Percentiles rank a stretch among this genome's conserved stretches.
These are phyloP conservation scores for Berghia stephanieae DNA, from an alignment of 1,140 invertebrate species.

Conservation along the genomic window DNA sequence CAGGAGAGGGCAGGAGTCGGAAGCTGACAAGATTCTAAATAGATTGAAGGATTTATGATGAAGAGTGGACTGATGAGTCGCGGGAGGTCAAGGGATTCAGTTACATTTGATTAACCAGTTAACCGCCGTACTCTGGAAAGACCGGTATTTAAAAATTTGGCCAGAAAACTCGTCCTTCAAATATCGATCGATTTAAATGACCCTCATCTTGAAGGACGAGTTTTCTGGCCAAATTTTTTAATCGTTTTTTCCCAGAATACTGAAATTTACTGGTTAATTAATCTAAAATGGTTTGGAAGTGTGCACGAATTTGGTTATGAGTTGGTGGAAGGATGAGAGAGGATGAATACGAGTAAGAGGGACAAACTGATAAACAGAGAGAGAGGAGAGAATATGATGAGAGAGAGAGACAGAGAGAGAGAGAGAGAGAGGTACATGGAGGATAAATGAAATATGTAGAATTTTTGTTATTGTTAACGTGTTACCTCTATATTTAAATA, in stretches of 20 bases:
- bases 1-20: neutral
- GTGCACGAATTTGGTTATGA: neutral
- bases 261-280: neutral
- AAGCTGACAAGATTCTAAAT: constrained; percentile 16
- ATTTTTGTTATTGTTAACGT: too few relatives aligned
- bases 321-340: neutral
- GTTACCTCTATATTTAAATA: too few relatives aligned
- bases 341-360: neutral
- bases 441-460: neutral
- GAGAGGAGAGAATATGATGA: neutral
- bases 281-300: neutral
- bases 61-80: neutral
- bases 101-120: neutral
- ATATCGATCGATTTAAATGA: constrained; percentile 12
- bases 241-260: neutral
- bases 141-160: too few relatives aligned
- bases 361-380: neutral
- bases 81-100: neutral
- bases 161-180: neutral
- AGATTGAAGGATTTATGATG: constrained; percentile 21
- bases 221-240: neutral
- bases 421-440: constrained; percentile 25
- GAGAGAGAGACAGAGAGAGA: constrained; percentile 22
- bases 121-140: too few relatives aligned
- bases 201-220: neutral